Evolutionary conservation across 1,140 invertebrate species (phyloP).

Genomic region (Dryas iulia): DNA sequence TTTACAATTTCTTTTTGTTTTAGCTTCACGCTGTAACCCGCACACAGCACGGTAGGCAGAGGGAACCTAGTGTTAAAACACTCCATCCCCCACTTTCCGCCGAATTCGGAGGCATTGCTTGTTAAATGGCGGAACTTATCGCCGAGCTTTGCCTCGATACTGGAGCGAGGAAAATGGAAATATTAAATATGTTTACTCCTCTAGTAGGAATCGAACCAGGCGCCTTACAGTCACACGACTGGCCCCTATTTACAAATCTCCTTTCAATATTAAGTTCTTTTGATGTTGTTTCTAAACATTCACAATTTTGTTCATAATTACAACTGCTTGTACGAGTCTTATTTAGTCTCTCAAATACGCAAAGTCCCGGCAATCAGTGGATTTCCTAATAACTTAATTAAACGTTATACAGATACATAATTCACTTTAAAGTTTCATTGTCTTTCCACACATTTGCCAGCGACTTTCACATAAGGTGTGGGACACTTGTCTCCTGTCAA

Average conservation of each 20-base stretch:
- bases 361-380: background rate
- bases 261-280: background rate
- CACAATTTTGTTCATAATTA: background rate
- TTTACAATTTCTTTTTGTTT: too few relatives aligned
- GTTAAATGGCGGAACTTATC: too few relatives aligned
- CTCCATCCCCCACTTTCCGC: too few relatives aligned
- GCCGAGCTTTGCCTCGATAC: too few relatives aligned
- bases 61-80: too few relatives aligned
- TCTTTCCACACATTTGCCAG: constrained; percentile 30
- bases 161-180: too few relatives aligned
- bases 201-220: too few relatives aligned
- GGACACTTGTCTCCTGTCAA: constrained; percentile 38
- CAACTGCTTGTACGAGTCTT: background rate
- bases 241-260: background rate
- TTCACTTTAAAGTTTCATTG: constrained; percentile 4
- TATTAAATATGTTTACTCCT: too few relatives aligned
- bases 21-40: too few relatives aligned
- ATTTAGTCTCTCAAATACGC: background rate
- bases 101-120: too few relatives aligned
- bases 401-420: background rate
- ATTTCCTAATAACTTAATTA: background rate
- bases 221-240: too few relatives aligned
- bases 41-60: too few relatives aligned
- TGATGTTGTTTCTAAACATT: background rate
- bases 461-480: constrained; percentile 29